A percentile compares a stretch with the other conserved stretches of the same genome.
These are phyloP conservation scores for Falco novaeseelandiae DNA, from an alignment of 2,797 vertebrate species.

Conservation along the genomic window DNA sequence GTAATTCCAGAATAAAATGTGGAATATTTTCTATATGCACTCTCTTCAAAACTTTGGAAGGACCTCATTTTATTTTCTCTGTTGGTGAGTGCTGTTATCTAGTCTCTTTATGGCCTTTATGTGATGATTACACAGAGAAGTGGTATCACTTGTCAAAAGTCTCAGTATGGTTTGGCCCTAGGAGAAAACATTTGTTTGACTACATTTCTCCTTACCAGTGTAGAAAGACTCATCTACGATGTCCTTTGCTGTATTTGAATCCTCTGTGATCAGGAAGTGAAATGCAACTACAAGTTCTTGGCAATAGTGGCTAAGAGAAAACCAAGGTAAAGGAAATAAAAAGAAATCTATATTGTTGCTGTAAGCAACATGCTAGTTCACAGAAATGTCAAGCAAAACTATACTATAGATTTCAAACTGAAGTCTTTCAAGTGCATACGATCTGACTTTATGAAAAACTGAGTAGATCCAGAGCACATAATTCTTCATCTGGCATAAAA, in stretches of 20 bases:
- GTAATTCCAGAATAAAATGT: neutral
- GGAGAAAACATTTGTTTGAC: neutral
- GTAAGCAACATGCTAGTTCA: neutral
- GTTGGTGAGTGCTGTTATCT: neutral
- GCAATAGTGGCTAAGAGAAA: neutral
- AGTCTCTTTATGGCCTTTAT: neutral
- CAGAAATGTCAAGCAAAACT: neutral
- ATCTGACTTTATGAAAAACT: neutral
- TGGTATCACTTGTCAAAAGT: neutral
- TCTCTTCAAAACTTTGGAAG: neutral
- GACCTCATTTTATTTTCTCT: neutral
- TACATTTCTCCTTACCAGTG: neutral
- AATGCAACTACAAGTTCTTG: neutral
- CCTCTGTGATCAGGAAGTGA: neutral
- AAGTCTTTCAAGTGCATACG: neutral
- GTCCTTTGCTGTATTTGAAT: neutral
- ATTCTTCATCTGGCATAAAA: neutral
- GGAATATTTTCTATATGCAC: neutral
- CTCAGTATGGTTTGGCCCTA: neutral
- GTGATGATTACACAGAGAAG: neutral
- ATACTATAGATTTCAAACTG: neutral
- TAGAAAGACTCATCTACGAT: neutral
- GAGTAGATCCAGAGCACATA: neutral
- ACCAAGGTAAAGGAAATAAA: neutral
- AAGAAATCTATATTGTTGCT: neutral